Conservation (phyloP, 1,140 invertebrate species). For the Panagrolaimus sp. region DNA sequence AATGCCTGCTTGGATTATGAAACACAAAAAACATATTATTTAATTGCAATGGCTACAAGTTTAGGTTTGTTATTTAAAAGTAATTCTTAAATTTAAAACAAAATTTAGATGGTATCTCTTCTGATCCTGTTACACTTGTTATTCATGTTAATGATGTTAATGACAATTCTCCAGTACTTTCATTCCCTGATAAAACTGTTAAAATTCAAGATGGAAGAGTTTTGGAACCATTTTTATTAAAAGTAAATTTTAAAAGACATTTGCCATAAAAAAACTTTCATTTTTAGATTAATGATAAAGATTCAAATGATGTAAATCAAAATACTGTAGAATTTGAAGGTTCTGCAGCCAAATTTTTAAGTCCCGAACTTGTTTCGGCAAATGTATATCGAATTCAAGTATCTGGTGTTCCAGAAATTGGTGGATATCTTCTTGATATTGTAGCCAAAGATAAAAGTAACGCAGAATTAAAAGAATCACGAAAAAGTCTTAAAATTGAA, state of each 20-base stretch:
- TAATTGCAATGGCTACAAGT: conserved; percentile 22
- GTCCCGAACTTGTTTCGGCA: neutral
- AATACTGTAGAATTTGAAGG: conserved; percentile 17
- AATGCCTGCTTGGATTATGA: conserved; percentile 18
- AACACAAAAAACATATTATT: conserved; percentile 5
- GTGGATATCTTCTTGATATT: conserved; percentile 21
- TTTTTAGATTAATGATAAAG: conserved; percentile 10
- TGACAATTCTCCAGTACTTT: conserved; percentile 26
- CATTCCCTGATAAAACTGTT: conserved; percentile 19
- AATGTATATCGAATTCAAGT: conserved; percentile 16
- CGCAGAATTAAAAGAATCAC: neutral
- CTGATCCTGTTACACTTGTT: conserved; percentile 21
- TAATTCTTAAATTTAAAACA: neutral
- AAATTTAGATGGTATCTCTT: conserved; percentile 25
- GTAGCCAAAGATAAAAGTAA: conserved; percentile 15
- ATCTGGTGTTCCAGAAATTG: neutral
- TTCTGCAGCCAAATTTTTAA: conserved; percentile 22
- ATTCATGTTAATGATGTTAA: conserved; percentile 25
- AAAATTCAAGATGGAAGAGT: conserved; percentile 23
- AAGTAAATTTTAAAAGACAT: no score
- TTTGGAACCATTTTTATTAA: conserved; percentile 25
- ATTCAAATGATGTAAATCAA: neutral
- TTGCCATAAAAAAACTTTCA: no score
- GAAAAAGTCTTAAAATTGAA: neutral
- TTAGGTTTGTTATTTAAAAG: neutral